phyloP scores from a whole-genome alignment of 2,797 vertebrate species.

The Lacerta viridis region DNA sequence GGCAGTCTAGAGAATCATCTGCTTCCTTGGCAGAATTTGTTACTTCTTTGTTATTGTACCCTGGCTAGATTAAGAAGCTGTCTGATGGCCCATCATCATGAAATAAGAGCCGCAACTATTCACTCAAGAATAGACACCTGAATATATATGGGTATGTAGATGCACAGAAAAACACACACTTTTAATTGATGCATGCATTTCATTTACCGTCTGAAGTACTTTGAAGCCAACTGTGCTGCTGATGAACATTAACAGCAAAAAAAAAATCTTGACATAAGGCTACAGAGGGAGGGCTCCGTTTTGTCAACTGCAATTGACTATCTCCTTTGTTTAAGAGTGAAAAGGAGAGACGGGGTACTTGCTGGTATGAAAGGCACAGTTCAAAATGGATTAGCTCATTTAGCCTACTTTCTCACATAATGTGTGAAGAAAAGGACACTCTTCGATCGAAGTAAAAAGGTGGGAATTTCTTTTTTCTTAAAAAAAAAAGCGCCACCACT shows the following conservation, averaged over 20 bases:
- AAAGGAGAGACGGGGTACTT: neutral
- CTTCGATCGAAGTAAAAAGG: neutral
- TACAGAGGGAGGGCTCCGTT: neutral
- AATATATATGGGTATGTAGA: neutral
- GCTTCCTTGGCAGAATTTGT: constrained; percentile 41
- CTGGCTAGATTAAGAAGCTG: constrained; percentile 56
- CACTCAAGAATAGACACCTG: constrained; percentile 15
- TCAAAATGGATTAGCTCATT: neutral
- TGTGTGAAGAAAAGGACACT: neutral
- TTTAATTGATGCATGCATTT: constrained; percentile 1
- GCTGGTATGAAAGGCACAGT: constrained; percentile 5
- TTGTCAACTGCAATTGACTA: neutral
- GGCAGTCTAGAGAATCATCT: constrained; percentile 36
- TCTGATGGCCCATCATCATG: constrained; percentile 43
- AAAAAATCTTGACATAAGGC: neutral
- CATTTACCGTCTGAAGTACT: constrained; percentile 16
- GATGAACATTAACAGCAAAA: constrained; percentile 12
- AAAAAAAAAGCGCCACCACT: neutral
- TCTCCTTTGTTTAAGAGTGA: neutral
- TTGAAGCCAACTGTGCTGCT: constrained; percentile 13
- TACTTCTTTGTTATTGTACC: constrained; percentile 52
- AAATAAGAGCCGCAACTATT: constrained; percentile 43
- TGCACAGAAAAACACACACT: neutral
- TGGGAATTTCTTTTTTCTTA: neutral
- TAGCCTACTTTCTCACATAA: neutral